phyloP scores from a whole-genome alignment of 2,113 vertebrate species.

The Asarcornis scutulata region DNA sequence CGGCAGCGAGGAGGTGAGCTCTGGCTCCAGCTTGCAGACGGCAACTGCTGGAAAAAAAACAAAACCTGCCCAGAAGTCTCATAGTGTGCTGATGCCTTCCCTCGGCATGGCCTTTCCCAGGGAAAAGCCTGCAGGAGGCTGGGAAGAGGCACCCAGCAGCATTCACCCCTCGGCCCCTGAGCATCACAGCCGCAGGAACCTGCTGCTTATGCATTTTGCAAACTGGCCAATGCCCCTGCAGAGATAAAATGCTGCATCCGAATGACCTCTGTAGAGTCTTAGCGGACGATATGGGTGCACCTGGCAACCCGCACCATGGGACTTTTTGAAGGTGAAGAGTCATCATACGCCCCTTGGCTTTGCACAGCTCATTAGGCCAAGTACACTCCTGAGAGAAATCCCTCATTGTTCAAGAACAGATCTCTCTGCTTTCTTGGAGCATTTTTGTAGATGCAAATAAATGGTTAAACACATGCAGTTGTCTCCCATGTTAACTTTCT shows the following conservation, averaged over 20 bases:
- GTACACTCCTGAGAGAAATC: not conserved
- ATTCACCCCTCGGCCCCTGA: fast-evolving
- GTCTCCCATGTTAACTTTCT: not conserved
- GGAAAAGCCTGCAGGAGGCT: no score
- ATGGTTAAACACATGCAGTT: not conserved
- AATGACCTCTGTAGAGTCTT: fast-evolving
- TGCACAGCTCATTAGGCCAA: not conserved
- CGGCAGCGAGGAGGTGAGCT: slow-evolving; percentile 56
- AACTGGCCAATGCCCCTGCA: not conserved
- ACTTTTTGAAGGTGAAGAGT: not conserved
- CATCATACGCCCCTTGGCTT: not conserved
- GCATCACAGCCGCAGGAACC: not conserved
- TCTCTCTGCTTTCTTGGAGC: not conserved
- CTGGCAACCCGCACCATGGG: fast-evolving
- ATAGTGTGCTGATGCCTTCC: not conserved
- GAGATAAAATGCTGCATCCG: not conserved
- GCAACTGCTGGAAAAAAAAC: slow-evolving; percentile 23
- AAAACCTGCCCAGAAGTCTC: slow-evolving; percentile 8
- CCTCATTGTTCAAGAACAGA: not conserved
- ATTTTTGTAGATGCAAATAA: not conserved
- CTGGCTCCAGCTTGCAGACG: slow-evolving; percentile 44
- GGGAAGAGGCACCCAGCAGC: not conserved
- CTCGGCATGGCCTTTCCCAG: fast-evolving
- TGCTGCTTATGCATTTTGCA: not conserved
- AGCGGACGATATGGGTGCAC: not conserved